Evolutionary conservation across 2,113 vertebrate species (phyloP), one percentile per base, ranked within the genome.

Genomic region (Eupsittula cactorum): DNA sequence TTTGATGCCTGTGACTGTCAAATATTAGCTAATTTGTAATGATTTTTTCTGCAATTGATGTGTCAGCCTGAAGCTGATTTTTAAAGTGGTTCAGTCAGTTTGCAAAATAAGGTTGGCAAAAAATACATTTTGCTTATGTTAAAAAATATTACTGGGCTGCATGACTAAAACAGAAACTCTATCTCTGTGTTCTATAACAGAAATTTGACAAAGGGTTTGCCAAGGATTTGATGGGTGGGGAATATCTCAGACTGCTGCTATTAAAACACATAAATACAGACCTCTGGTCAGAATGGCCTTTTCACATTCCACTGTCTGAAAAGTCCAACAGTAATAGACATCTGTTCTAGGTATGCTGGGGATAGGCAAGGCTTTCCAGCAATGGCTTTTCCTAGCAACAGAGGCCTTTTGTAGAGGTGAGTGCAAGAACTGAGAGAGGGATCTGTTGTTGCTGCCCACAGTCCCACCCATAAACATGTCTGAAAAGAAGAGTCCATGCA

Each of bases 1-100:
- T 93, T 88, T 80, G 75, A 90, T 93, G 73, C 64, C 18, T 83
- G 13, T 67, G 86, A 55, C 65, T 90, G 82, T 84, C 77, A 93
- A 82, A 81, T 68, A 90, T 67, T 80, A 88, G 70, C 35, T 92
- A 70, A 90, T 88, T 75, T 88, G 55, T 70, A 90, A 75, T 29
- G n/a, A 81, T 81, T 78, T 76, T 73, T 75, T 46, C 59, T 94
- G 52, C 6, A 16, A 83, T 50, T 64, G 60, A 33, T 78, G 46
- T 90, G 50, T 82, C 73, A 91, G 90, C 67, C 79, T 70, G 63
- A 73, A 86, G 78, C 42, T 86, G 50, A 81, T 71, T 81, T 91
- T 90, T 74, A 70, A 86, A 93, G 91, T 13, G 88, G 53, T 75
- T 55, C 19, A 39, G 78, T 62, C 75, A 13, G 18, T 73, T 80